A percentile compares a stretch with the other conserved stretches of the same genome.
Conservation (phyloP, 2,113 vertebrate genomes). For the Myodes glareolus region DNA sequence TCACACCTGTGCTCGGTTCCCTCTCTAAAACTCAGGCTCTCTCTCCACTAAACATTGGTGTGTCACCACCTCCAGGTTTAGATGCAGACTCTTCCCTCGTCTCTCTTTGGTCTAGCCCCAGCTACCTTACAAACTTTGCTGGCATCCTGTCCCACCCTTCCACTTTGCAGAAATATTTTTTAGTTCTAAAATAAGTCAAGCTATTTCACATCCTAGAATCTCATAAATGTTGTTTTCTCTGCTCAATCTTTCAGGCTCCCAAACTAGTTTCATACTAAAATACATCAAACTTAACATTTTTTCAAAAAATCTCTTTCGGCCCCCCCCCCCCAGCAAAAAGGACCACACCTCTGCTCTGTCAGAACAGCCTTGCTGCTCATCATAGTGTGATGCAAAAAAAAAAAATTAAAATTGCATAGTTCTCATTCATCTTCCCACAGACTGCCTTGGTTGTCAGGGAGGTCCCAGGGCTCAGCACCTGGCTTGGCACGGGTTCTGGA, state of each 20-base stretch:
- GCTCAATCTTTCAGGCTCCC: conserved; percentile 2
- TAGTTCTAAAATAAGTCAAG: neutral
- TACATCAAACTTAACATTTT: neutral
- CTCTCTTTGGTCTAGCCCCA: neutral
- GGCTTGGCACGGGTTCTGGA: neutral
- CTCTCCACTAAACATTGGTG: fast-evolving
- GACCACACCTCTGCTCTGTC: neutral
- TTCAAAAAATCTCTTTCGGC: neutral
- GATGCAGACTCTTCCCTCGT: neutral
- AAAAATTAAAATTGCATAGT: neutral
- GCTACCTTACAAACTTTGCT: neutral
- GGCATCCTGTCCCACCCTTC: neutral
- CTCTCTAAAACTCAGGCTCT: neutral
- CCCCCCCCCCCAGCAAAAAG: neutral
- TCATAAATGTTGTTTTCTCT: conserved; percentile 29
- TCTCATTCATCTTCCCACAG: neutral
- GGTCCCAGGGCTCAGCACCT: neutral
- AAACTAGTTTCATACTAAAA: conserved; percentile 9
- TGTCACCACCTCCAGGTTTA: neutral
- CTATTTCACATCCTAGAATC: neutral
- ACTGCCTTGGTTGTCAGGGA: neutral
- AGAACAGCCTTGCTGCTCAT: conserved; percentile 13
- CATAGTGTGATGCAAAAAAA: neutral
- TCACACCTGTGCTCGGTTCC: neutral
- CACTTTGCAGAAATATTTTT: neutral